A percentile compares a stretch with the other conserved stretches of the same genome.
phyloP scores from a whole-genome alignment of 2,888 invertebrate species.

The Neoaliturus tenellus region DNA sequence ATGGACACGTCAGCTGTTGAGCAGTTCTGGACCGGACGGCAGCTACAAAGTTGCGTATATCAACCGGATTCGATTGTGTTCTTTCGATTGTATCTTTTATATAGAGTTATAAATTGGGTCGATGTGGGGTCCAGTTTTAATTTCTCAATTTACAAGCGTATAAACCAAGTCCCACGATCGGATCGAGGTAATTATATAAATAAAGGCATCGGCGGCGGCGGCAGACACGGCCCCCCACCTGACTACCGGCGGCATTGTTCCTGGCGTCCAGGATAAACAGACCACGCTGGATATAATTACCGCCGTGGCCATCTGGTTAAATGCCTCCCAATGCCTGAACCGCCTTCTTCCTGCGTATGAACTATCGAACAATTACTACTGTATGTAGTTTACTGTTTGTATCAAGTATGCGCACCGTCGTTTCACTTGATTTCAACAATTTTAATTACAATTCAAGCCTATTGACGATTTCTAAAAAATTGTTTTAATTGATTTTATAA shows the following conservation, averaged over 20 bases:
- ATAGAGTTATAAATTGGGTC: conserved; percentile 23
- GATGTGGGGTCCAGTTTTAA: conserved; percentile 34
- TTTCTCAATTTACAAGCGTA: conserved; percentile 30
- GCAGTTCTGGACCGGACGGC: not conserved
- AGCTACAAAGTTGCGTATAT: not conserved
- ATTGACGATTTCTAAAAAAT: too few species aligned
- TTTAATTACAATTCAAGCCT: too few species aligned
- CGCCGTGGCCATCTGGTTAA: not conserved
- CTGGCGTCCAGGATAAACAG: not conserved
- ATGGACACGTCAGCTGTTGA: not conserved
- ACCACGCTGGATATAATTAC: not conserved
- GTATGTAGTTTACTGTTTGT: too few species aligned
- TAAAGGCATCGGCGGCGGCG: not conserved
- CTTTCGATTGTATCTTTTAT: conserved; percentile 21
- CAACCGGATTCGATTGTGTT: conserved; percentile 1
- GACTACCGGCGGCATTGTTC: not conserved
- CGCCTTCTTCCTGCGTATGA: conserved; percentile 29
- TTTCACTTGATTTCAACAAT: too few species aligned
- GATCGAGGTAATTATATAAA: conserved; percentile 35
- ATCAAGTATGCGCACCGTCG: too few species aligned
- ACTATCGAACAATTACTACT: too few species aligned
- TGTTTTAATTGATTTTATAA: too few species aligned
- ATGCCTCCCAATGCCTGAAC: not conserved
- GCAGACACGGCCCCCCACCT: not conserved
- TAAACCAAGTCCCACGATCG: conserved; percentile 1